Percentiles rank a stretch among this genome's conserved stretches.
Conservation (phyloP, 1,140 invertebrate species). For the Drosophila neocordata region DNA sequence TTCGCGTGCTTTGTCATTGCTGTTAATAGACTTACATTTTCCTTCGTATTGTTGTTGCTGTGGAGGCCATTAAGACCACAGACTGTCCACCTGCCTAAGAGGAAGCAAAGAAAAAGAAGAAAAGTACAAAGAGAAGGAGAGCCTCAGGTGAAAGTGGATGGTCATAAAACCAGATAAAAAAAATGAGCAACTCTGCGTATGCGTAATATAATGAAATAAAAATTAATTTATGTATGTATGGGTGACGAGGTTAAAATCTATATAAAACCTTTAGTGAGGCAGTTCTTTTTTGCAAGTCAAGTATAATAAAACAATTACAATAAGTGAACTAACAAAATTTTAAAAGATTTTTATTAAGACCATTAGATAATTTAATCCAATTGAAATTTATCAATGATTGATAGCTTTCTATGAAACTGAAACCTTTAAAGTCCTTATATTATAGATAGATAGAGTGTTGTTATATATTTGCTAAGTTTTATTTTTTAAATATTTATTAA, state of each 20-base stretch:
- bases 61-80: conserved; percentile 48
- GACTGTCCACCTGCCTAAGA: conserved; percentile 58
- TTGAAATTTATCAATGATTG: too few relatives aligned
- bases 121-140: not conserved
- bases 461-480: too few relatives aligned
- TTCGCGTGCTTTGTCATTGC: conserved; percentile 79
- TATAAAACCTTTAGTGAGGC: not conserved
- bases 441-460: too few relatives aligned
- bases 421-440: too few relatives aligned
- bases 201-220: conserved; percentile 55
- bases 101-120: not conserved
- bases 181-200: conserved; percentile 59
- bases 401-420: too few relatives aligned
- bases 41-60: conserved; percentile 24
- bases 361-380: too few relatives aligned
- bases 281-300: too few relatives aligned
- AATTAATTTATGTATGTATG: conserved; percentile 33
- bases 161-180: conserved; percentile 35
- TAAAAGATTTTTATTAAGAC: too few relatives aligned
- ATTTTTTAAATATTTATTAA: too few relatives aligned
- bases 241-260: conserved; percentile 13
- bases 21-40: conserved; percentile 75
- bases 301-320: too few relatives aligned
- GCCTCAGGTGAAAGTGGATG: conserved; percentile 47
- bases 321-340: too few relatives aligned